Conservation (phyloP, 2,113 vertebrate species). For the Psilopogon haemacephalus region DNA sequence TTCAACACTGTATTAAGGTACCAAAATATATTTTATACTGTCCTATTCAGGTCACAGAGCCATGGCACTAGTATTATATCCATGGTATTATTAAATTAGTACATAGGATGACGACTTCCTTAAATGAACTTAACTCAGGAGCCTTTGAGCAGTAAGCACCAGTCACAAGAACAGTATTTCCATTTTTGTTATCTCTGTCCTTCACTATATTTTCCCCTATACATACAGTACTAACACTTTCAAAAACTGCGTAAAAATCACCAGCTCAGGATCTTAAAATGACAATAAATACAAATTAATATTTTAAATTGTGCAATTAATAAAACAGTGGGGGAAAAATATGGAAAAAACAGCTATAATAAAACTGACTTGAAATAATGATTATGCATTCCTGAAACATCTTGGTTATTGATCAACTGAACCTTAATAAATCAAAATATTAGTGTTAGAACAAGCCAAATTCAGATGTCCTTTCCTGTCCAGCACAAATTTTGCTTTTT, state of each 20-base stretch:
- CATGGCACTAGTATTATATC: not conserved
- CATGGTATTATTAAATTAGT: not conserved
- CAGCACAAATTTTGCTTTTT: conserved; percentile 27
- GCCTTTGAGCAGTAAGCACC: not conserved
- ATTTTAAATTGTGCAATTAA: not conserved
- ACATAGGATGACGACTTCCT: not conserved
- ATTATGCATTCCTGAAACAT: not conserved
- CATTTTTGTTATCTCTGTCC: conserved; percentile 31
- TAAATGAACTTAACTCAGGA: not conserved
- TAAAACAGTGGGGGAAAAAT: not conserved
- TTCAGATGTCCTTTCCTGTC: not conserved
- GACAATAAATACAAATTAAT: not conserved
- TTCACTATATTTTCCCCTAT: conserved; percentile 25
- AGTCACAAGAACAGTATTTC: conserved; percentile 13
- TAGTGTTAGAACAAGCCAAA: not conserved
- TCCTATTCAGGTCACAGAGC: not conserved
- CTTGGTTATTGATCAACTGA: not conserved
- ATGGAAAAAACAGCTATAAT: not conserved
- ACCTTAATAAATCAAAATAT: not conserved
- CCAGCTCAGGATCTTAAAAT: not conserved
- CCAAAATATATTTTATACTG: not conserved
- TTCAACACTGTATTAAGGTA: not conserved
- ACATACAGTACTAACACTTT: conserved; percentile 15
- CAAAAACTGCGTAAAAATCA: not conserved
- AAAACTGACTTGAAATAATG: not conserved